Base-by-base conservation (phyloP, 2,113 vertebrate species). In the Trematocara unimaculatum region DNA sequence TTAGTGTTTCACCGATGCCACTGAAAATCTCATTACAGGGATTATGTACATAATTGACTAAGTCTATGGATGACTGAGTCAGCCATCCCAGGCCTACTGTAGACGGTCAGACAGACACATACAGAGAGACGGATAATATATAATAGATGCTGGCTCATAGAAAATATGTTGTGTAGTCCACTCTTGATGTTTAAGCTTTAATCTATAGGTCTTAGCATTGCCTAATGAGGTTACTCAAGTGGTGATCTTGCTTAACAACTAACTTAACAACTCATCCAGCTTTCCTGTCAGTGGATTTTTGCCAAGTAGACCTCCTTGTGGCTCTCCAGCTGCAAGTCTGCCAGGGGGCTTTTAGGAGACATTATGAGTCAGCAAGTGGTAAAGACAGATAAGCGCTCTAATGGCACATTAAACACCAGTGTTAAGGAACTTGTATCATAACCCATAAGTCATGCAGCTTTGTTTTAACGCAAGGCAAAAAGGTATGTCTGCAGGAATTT, bases 1-100 rank as follows among this genome's bases (percentile, higher is more conserved):
- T 95, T 96, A 96, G 95, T 93, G 93, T 89, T 94, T 88, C 95
- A 90, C 88, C 86, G 81, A 86, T 94, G 91, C 84, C 82, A 95
- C 83, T 49, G 87, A 92, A 97, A 97, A 97, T 97, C 96, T 97
- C 96, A 97, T 98, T 97, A 97, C 51, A 84, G 93, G 93, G 92
- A 96, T 90, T 90, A 94, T 89, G 95, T 93, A 92, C 91, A 90
- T 96, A 97, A 97, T 85, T 95, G 96, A 96, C 95, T 96, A 87
- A 92, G 91, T 94, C 31, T 89, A 95, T 88, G 93, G 94, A 86
- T 96, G 96, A 93, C 91, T 96, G 94, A 96, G 64, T 92, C 67
- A 93, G 92, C 84, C 45, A 74, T 87, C 42, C 38, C 58, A 79
- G 54, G 33, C 38, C 80, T 40, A 72, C 33, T 55, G n/a, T 42